Base-by-base conservation (phyloP, 1,140 invertebrate species). In the Musca domestica region DNA sequence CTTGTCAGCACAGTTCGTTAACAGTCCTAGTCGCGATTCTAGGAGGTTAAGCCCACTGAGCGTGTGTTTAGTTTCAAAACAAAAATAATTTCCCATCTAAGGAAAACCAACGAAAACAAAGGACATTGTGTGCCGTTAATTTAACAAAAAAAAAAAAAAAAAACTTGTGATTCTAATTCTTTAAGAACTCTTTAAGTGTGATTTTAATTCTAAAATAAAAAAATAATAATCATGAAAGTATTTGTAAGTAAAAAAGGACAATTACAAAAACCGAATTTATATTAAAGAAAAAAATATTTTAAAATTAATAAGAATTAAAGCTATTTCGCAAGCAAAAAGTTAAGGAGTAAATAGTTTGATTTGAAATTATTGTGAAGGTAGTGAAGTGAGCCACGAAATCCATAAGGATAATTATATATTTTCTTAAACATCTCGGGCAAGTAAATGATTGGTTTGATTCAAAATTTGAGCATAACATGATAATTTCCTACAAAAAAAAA, bases 11-110 rank as follows among this genome's bases (percentile, higher is more conserved):
- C 78, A 81, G 78, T 81, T 81, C 72, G 78, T 79, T 80, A 80
- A 81, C 78, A 81, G 78, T 81, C 78, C 78, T 81, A 81, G 78
- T 81, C 78, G 75, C 71, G 75, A 75, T 81, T 81, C 78, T 81
- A 81, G 78, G 78, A 81, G 78, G 78, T 81, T 81, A 72, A 79
- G 76, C 76, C 72, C 78, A 77, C 66, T 61, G 56, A 61, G 56
- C 56, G 56, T 61, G 56, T 61, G 56, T 61, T 23, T 61, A 61
- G 64, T 65, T 65, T 65, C 63, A 65, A 65, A 65, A 34, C 49
- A 27, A 51, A 51, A 51, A 34, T 2, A 54, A 22, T 22, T 20
- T 52, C 15, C 3, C 3, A 58, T 19, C 12, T 17, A 34, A 30
- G 2, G 2, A 51, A 51, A 19, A 17, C 4, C n/a, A 51, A 51